A percentile compares a stretch with the other conserved stretches of the same genome.
These are phyloP conservation scores for Aurelia sp. DNA, from an alignment of 30 jellyfish, hydroid and myxozoan genomes.

Conservation along the genomic window DNA sequence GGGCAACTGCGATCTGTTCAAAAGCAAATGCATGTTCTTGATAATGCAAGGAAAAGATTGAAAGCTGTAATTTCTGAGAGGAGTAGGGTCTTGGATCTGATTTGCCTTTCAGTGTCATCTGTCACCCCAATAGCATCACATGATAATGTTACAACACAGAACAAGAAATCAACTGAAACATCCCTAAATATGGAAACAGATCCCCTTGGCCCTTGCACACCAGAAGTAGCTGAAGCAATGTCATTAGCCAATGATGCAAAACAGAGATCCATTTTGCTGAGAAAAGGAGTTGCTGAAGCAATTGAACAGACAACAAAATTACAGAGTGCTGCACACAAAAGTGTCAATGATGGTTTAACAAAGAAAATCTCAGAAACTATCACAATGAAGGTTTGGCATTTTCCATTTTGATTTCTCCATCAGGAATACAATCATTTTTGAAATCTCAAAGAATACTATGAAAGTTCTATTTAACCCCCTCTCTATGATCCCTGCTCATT, in stretches of 20 bases:
- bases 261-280: constrained; percentile 67
- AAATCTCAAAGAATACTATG: no score
- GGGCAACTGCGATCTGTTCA: constrained; percentile 86
- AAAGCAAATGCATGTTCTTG: constrained; percentile 84
- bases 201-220: constrained; percentile 93
- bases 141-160: not conserved
- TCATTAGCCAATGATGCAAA: constrained; percentile 88
- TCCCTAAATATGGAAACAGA: constrained; percentile 30
- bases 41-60: constrained; percentile 79
- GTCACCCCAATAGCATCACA: constrained; percentile 11
- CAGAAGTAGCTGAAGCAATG: constrained; percentile 90
- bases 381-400: constrained; percentile 76
- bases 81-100: constrained; percentile 82
- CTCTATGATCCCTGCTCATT: no score
- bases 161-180: not conserved
- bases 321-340: constrained; percentile 75
- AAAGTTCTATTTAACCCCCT: no score
- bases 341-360: constrained; percentile 92
- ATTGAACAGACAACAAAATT: constrained; percentile 69
- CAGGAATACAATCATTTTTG: no score
- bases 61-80: constrained; percentile 89
- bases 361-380: constrained; percentile 88
- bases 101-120: constrained; percentile 82
- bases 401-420: no score
- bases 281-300: constrained; percentile 69